A percentile compares a stretch with the other conserved stretches of the same genome.
Conservation (phyloP, 2,888 invertebrate species). For the Sesia apiformis region DNA sequence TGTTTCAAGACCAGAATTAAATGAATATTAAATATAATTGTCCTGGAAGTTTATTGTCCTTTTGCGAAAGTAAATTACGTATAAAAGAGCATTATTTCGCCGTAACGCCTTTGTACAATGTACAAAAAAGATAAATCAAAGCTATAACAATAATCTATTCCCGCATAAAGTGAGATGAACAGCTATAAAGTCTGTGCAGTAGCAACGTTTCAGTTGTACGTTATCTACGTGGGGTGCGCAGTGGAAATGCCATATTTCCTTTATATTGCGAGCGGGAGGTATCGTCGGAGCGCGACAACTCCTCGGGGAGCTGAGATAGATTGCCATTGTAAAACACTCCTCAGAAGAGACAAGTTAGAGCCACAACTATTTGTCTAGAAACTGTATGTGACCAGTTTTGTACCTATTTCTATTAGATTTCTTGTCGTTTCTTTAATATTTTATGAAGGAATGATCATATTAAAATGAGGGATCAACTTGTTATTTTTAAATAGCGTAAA, state of each 20-base stretch:
- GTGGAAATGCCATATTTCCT: constrained; percentile 29
- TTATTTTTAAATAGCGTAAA: too few relatives aligned
- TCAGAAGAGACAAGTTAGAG: constrained; percentile 25
- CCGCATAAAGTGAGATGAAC: constrained; percentile 16
- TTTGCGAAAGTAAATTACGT: too few relatives aligned
- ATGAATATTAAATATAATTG: too few relatives aligned
- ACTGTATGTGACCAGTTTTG: background rate
- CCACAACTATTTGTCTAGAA: constrained; percentile 25
- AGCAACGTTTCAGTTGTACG: constrained; percentile 13
- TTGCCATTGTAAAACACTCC: constrained; percentile 36
- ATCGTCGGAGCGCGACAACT: constrained; percentile 23
- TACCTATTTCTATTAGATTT: too few relatives aligned
- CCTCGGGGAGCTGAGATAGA: constrained; percentile 40
- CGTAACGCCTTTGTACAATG: constrained; percentile 9
- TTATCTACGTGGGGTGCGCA: constrained; percentile 9
- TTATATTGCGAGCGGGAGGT: constrained; percentile 17
- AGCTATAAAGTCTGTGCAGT: constrained; percentile 16
- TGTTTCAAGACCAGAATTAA: too few relatives aligned
- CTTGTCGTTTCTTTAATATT: too few relatives aligned
- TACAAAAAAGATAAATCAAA: constrained; percentile 3
- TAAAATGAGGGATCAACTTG: too few relatives aligned
- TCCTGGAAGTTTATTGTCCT: too few relatives aligned
- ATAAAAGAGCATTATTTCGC: too few relatives aligned
- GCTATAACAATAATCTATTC: constrained; percentile 20
- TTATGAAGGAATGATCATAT: too few relatives aligned